Base-by-base conservation (phyloP, 2,113 vertebrate genomes). In the Urocitellus parryii region DNA sequence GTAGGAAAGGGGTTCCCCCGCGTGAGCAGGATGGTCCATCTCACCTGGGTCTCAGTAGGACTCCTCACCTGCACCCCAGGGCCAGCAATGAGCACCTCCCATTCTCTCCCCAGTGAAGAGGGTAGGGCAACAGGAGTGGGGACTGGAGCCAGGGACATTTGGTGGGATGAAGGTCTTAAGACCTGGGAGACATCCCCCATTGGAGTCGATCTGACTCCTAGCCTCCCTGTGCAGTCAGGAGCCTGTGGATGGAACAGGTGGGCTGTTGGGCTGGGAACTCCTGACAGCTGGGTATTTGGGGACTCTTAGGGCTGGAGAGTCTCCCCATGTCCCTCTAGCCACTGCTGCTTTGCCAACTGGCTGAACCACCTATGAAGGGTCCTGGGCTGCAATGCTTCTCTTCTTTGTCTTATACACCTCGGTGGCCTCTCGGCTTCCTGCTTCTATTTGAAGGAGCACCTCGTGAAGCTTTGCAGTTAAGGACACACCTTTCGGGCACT, bases 11-110 rank as follows among this genome's bases (percentile, higher is more conserved):
- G 77, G 27, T 67, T 74, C 77, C 91, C 94, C 93, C 11, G 37
- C 4, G 0, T 0, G 22, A 51, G 96, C 86, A 96, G 95, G 97
- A 96, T 96, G 98, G 97, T 89, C 95, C 0, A 61, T 86, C 97
- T 94, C 56, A 3, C 42, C 73, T 5, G 45, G 70, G 88, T 48
- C 77, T 94, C 70, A 3, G 56, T 10, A 5, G 89, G 63, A 27
- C 32, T 72, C 77, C 81, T 77, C 16, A 3, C 1, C 56, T 65
- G n/a, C 4, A 20, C 37, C 73, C 45, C 25, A 37, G 67, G 72
- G 77, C 88, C 73, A 74, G 83, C 53, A 65, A 0, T 45, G 37
- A 77, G 65, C n/a, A 63, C 74, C 81, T 93, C 67, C 78, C 9
- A 1, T 58, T 82, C 77, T 90, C 76, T 67, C 63, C 56, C 67